Conservation (phyloP, 1,140 invertebrate genomes). For the Platyscapa corneri region DNA sequence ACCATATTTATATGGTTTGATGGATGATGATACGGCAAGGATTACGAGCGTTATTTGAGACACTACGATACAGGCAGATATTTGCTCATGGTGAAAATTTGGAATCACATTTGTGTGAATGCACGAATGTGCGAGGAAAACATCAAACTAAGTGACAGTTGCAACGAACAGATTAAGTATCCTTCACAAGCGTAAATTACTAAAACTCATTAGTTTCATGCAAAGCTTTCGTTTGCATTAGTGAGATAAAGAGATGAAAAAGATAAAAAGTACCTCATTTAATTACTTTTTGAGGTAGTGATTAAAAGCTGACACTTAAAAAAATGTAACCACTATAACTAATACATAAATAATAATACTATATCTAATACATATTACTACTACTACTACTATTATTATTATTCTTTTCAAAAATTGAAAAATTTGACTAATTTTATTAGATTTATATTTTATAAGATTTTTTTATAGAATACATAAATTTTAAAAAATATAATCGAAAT, state of each 20-base stretch:
- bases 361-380: too few species aligned
- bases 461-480: too few species aligned
- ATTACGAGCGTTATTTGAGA: neutral
- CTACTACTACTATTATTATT: too few species aligned
- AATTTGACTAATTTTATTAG: too few species aligned
- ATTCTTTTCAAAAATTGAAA: too few species aligned
- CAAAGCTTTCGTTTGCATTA: neutral
- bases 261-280: constrained; percentile 33
- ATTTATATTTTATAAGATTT: too few species aligned
- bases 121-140: neutral
- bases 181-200: constrained; percentile 44
- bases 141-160: constrained; percentile 40
- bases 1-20: neutral
- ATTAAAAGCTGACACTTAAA: too few species aligned
- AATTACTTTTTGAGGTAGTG: constrained; percentile 9
- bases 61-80: neutral
- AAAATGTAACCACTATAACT: too few species aligned
- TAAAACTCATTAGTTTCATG: constrained; percentile 49
- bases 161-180: constrained; percentile 47
- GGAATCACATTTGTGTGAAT: neutral
- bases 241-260: constrained; percentile 19
- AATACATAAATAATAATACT: too few species aligned
- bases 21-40: constrained; percentile 8
- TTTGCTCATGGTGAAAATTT: neutral
- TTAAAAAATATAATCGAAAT: too few species aligned